Evolutionary conservation across 2,888 invertebrate species (phyloP), one percentile per base, ranked within the genome.

Genomic region (Drosophila mimica): DNA sequence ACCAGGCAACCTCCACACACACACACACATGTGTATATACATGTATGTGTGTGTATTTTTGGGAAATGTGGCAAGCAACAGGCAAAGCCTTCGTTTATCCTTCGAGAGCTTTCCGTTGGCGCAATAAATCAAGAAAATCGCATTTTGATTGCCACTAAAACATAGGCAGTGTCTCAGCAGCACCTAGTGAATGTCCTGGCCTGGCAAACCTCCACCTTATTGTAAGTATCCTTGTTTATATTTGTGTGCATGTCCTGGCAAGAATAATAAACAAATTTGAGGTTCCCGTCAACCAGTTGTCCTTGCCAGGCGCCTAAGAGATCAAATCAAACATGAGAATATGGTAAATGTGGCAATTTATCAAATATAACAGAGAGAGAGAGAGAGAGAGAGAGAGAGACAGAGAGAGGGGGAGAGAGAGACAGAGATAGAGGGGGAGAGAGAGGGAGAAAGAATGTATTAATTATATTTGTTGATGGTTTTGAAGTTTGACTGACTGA

Each of bases 91-190:
- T 30, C 40, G 31, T 38, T 46, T 43, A 40, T 28, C 40, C 43
- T 60, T 28, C 25, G 56, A 33, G 34, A 48, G 65, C 59, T 25
- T 46, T 63, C 52, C 63, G 65, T 71, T 58, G 65, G 48, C 62
- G 52, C 60, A 79, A 79, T 79, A 79, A 75, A 71, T 79, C 75
- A 78, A 20, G 31, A 52, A 74, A 74, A 79, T 79, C 65, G 56
- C 68, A 66, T 57, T 74, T 74, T 79, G 79, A 79, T 78, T 56
- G 76, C 58, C 48, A 65, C 38, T 34, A 63, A 62, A 58, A 46
- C 49, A 53, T 11, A 31, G 33, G 60, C 25, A n/a, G 6, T 28
- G 2, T 4, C 4, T 25, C 28, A 52, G 30, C 46, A 38, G 34
- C 28, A 31, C 30, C 31, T 17, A 38, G 34, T 31, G 9, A 33